Evolutionary conservation across 2,888 invertebrate species (phyloP), one percentile per base, ranked within the genome.

Genomic region (Drosophila fungiperda): DNA sequence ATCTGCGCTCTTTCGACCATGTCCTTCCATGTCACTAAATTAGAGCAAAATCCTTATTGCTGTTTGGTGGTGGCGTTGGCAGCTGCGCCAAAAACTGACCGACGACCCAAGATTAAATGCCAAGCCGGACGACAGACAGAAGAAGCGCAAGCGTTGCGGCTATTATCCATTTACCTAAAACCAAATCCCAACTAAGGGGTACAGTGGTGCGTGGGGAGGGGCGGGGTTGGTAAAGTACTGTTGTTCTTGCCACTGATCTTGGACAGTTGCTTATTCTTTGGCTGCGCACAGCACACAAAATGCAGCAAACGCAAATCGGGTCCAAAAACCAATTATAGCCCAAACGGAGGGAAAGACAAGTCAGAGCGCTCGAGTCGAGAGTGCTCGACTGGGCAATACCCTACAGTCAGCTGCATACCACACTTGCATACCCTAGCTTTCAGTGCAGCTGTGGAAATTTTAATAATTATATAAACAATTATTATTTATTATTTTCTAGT

Each of bases 151-250:
- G 35, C 71, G 74, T 73, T 72, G 73, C 68, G 75, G 77, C 77
- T 73, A 82, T 87, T 85, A 89, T 85, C 85, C 85, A 77, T 85
- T 89, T 84, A 79, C 79, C 76, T 70, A 68, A 33, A 50, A 15
- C 49, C 42, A 26, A 58, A 38, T 35, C 26, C 8, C 23, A 23
- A 9, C 40, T 40, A 40, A n/a, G 40, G 40, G 40, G 9, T n/a
- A n/a, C n/a, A 9, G 40, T 9, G n/a, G 9, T 40, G 1, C n/a
- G 9, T 9, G 9, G 55, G 29, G 11, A 26, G 33, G 15, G 9
- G 17, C 20, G 35, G 40, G 42, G 33, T 54, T 49, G 57, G 49
- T 38, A 29, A 35, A 53, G 35, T 42, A 17, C 32, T 20, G 42
- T 33, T 45, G 33, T 49, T 54, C 54, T 42, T 61, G 65, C 59